Conservation (phyloP, 2,113 vertebrate species). For the Ranitomeya imitator region DNA sequence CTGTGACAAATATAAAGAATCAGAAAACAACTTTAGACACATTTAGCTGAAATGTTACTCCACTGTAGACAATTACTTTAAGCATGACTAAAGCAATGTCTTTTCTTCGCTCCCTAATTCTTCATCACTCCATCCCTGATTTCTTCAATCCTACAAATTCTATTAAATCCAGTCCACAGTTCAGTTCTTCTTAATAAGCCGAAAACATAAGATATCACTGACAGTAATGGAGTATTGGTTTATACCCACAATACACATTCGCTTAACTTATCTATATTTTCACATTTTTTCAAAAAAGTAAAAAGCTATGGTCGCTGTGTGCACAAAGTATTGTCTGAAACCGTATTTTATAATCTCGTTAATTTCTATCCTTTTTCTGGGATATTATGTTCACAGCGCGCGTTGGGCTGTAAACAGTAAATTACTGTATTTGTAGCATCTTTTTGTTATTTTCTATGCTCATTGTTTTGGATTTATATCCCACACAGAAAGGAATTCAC, state of each 20-base stretch:
- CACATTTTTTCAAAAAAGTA: neutral
- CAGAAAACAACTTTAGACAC: no score
- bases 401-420: conserved; percentile 5
- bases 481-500: conserved; percentile 8
- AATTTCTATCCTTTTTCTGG: neutral
- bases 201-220: neutral
- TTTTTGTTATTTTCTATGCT: conserved; percentile 5
- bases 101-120: no score
- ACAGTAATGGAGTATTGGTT: neutral
- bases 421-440: conserved; percentile 7
- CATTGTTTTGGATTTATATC: neutral
- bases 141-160: neutral
- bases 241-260: neutral
- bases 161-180: neutral
- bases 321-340: neutral
- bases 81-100: no score
- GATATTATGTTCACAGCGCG: neutral
- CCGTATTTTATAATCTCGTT: neutral
- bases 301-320: neutral
- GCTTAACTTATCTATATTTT: neutral
- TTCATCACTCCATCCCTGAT: no score
- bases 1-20: no score
- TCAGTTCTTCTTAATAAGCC: neutral
- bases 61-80: no score
- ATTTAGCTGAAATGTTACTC: no score